Conservation (phyloP, 2,888 invertebrate species). For the Malacosoma neustria region DNA sequence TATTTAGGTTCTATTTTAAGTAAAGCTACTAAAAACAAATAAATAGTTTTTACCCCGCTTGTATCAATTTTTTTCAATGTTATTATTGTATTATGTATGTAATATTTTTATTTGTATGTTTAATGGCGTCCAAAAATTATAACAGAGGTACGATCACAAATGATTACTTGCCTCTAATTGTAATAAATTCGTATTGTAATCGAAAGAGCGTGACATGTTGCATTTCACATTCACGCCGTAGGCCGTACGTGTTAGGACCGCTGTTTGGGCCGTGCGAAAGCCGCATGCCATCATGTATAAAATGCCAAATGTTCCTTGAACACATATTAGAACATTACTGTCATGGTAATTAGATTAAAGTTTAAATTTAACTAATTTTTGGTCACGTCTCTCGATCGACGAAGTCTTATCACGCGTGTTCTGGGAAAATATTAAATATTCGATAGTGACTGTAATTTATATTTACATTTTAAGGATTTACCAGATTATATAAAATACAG, state of each 20-base stretch:
- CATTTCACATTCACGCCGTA: constrained; percentile 48
- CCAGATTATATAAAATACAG: no score
- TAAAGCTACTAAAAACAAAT: no score
- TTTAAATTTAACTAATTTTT: neutral
- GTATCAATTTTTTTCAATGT: no score
- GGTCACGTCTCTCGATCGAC: neutral
- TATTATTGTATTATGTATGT: no score
- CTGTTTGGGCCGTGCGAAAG: constrained; percentile 55
- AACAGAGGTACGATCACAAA: no score
- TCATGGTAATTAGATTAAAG: neutral
- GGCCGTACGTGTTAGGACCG: constrained; percentile 34
- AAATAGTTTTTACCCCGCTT: no score
- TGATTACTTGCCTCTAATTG: no score
- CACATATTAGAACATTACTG: constrained; percentile 7
- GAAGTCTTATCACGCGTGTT: neutral
- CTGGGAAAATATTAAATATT: neutral
- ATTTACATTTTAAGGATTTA: no score
- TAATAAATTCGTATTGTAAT: constrained; percentile 12
- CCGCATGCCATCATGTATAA: constrained; percentile 35
- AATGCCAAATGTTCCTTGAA: constrained; percentile 26
- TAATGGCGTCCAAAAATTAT: no score
- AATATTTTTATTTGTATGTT: no score
- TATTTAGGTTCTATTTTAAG: no score
- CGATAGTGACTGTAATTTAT: neutral
- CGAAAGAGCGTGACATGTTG: constrained; percentile 27